These are phyloP conservation scores for Trisateles emortualis DNA, from an alignment of 2,888 invertebrate genomes.

Conservation along the genomic window DNA sequence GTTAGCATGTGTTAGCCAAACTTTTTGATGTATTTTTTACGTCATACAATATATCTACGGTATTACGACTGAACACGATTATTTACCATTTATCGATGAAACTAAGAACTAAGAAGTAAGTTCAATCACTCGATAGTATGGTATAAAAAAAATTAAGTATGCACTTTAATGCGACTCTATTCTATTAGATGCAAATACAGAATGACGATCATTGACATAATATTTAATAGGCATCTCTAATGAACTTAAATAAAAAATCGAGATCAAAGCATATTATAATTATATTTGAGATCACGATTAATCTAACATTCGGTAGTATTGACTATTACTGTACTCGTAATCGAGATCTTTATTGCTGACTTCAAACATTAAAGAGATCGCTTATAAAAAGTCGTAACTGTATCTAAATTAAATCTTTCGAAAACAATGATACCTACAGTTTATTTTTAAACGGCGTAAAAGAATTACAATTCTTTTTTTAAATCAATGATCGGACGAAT, in stretches of 20 bases:
- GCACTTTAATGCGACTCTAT: no score
- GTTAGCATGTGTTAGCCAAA: constrained; percentile 29
- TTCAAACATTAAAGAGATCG: constrained; percentile 4
- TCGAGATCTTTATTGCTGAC: not conserved
- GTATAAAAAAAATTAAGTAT: not conserved
- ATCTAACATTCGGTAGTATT: not conserved
- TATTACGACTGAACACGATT: constrained; percentile 14
- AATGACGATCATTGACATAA: no score
- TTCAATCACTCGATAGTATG: not conserved
- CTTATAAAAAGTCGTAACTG: constrained; percentile 1
- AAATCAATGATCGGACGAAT: constrained; percentile 1
- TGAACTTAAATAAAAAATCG: not conserved
- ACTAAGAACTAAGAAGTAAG: not conserved
- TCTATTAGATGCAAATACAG: no score
- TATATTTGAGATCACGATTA: not conserved
- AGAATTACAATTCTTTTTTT: not conserved
- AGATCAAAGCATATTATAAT: not conserved
- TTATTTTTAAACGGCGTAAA: not conserved
- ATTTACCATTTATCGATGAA: not conserved
- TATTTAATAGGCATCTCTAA: not conserved
- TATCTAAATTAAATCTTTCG: constrained; percentile 5
- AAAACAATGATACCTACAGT: constrained; percentile 9
- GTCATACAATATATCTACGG: constrained; percentile 10
- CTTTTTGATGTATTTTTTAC: constrained; percentile 35
- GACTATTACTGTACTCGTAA: not conserved